These are phyloP conservation scores for Otus scops DNA, from an alignment of 2,797 vertebrate species.

Conservation along the genomic window DNA sequence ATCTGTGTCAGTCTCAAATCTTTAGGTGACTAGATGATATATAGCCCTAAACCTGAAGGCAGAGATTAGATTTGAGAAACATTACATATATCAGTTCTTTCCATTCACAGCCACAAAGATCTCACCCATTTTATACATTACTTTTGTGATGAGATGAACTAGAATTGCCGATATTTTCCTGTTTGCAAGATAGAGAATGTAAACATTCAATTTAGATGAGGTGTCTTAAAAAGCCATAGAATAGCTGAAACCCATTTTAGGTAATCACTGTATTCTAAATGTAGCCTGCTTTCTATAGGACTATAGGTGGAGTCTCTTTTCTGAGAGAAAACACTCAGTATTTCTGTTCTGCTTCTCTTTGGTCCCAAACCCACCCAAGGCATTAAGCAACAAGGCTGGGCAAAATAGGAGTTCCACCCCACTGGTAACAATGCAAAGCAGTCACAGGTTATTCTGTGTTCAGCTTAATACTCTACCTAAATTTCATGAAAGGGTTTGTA, in stretches of 20 bases:
- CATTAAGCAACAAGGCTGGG: neutral
- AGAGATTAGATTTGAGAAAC: neutral
- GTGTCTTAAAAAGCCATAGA: neutral
- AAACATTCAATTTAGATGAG: neutral
- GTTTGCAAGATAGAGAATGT: neutral
- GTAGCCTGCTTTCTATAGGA: neutral
- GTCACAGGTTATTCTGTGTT: neutral
- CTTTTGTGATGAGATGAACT: neutral
- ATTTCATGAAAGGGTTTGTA: slow-evolving; percentile 5
- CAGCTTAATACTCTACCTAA: neutral
- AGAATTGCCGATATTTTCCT: neutral
- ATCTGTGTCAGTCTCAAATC: neutral
- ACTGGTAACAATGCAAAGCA: neutral
- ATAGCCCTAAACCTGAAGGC: neutral
- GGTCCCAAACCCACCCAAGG: neutral
- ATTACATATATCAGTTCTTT: neutral
- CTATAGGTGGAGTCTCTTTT: neutral
- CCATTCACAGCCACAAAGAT: neutral
- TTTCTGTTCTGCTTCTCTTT: neutral
- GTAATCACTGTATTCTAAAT: neutral
- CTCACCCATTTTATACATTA: neutral
- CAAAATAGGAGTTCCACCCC: neutral
- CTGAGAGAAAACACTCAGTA: neutral
- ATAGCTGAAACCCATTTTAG: neutral
- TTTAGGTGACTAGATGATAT: neutral